phyloP scores from a whole-genome alignment of 1,140 invertebrate species.

The Hylaeus volcanicus region DNA sequence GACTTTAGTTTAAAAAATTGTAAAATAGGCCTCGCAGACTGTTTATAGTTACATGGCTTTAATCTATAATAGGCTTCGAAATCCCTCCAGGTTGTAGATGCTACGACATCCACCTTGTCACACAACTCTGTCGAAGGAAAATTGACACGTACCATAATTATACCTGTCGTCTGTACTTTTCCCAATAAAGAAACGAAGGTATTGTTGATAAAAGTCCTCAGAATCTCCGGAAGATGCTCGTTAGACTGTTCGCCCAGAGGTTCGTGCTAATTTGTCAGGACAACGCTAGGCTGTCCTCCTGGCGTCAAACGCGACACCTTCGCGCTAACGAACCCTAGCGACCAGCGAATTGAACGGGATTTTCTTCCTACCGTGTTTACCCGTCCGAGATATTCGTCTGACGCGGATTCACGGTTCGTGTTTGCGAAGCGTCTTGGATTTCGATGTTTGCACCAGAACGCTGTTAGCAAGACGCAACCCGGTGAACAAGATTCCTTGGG shows the following conservation, averaged over 20 bases:
- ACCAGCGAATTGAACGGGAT: conserved; percentile 27
- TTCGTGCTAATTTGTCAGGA: conserved; percentile 51
- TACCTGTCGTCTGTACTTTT: no score
- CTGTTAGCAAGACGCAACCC: not conserved
- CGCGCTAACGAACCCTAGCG: conserved; percentile 49
- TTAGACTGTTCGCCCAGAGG: conserved; percentile 29
- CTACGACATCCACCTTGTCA: no score
- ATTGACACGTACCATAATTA: no score
- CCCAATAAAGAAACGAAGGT: no score
- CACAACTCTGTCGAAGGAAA: no score
- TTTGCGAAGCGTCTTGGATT: conserved; percentile 23
- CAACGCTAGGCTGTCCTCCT: conserved; percentile 27
- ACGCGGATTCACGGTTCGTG: not conserved
- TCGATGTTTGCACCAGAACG: conserved; percentile 3
- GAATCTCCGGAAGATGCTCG: conserved; percentile 20
- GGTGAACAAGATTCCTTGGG: not conserved
- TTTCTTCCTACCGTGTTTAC: conserved; percentile 21
- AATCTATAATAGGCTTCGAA: no score
- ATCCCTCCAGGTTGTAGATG: no score
- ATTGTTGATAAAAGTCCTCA: no score
- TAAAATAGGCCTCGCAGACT: no score
- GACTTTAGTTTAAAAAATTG: no score
- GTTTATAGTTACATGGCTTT: no score
- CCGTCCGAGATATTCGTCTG: no score
- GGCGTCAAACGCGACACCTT: conserved; percentile 27